phyloP scores from a whole-genome alignment of 2,113 vertebrate species.

The Brachirus orientalis region DNA sequence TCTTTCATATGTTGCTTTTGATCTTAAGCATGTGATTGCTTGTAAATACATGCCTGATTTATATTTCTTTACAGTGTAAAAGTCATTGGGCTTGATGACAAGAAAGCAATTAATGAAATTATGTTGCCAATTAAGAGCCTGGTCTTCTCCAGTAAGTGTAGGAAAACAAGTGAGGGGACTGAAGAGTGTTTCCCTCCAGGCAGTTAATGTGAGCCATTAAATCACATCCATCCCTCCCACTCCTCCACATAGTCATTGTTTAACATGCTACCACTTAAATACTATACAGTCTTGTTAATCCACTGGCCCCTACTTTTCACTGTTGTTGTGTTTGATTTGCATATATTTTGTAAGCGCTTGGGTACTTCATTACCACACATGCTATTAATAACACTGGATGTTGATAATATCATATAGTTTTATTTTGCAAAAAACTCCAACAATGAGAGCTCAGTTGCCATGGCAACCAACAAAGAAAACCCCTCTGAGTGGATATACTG shows the following conservation, averaged over 20 bases:
- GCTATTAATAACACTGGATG: neutral
- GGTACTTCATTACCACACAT: neutral
- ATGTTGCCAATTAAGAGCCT: constrained; percentile 73
- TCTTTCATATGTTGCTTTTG: constrained; percentile 66
- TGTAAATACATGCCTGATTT: constrained; percentile 76
- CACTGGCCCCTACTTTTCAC: neutral
- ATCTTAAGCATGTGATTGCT: constrained; percentile 70
- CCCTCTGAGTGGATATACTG: too few relatives aligned
- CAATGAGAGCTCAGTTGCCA: neutral
- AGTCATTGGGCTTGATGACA: constrained; percentile 67
- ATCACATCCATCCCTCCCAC: constrained; percentile 37
- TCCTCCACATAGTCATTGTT: constrained; percentile 11
- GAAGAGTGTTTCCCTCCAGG: constrained; percentile 34
- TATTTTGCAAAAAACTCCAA: neutral
- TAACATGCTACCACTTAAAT: constrained; percentile 5
- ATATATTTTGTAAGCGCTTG: neutral
- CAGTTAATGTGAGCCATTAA: constrained; percentile 47
- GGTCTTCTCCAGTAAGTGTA: constrained; percentile 53
- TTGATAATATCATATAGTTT: neutral
- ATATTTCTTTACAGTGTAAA: constrained; percentile 71
- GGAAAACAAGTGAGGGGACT: constrained; percentile 14
- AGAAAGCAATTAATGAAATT: constrained; percentile 78
- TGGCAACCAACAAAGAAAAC: neutral
- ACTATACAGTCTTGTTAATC: neutral
- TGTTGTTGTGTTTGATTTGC: neutral